Evolutionary conservation across 92 coral and sea anemone species (phyloP), one percentile per base, ranked within the genome.

Genomic region (Palythoa caribaeorum): DNA sequence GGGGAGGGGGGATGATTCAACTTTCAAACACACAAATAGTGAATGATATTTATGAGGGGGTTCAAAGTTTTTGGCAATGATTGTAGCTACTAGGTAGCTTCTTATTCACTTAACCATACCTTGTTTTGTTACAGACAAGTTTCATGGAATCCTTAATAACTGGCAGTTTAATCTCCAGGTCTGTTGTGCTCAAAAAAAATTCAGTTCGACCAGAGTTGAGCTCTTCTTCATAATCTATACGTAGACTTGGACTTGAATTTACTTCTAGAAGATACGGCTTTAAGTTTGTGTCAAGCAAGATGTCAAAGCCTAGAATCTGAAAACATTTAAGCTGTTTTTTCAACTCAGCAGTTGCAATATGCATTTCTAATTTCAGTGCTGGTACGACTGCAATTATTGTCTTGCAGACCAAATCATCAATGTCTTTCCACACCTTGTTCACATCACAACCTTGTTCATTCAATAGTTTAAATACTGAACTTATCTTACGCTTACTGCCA

Each of bases 231-330:
- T 93, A 89, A 54, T 95, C 98, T 59, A 95, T 93, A 72, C 90
- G 90, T 52, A 95, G 80, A 90, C 96, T 93, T 38, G 98, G 98
- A 77, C 96, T 91, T 0, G 98, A 95, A 71, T 95, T 95, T 38
- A 95, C 98, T 54, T 95, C 98, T 38, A 95, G 87, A 19, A 95
- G 85, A 78, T 91, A 69, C 2, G 98, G 94, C 62, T 88, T 93
- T 35, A 95, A 73, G 37, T 89, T 89, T 28, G 73, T 83, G 44
- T 93, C 93, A 38, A 95, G 86, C 73, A 95, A 66, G 62, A 95
- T 93, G 89, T 95, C 98, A 89, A 95, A 95, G 17, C 98, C 98
- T 83, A 95, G 83, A 63, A 95, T 93, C 77, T 95, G 98, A 86
- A 95, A 95, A 68, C 93, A 93, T 71, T 79, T 87, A 11, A 95